phyloP scores from a whole-genome alignment of 2,797 vertebrate genomes.

The Trachops cirrhosus region DNA sequence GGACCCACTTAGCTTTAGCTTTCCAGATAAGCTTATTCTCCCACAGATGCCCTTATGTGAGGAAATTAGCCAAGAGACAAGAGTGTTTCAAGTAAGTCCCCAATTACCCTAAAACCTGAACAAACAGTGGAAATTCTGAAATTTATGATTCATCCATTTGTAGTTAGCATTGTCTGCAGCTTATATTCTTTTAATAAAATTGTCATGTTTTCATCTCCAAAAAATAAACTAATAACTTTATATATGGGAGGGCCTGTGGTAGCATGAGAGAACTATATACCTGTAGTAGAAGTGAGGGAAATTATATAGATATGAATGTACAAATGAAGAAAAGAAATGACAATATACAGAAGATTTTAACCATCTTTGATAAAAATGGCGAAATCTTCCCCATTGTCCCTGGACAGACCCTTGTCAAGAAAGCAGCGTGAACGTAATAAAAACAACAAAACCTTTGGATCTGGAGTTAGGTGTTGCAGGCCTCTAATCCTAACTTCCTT shows the following conservation, averaged over 20 bases:
- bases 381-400: background rate
- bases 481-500: background rate
- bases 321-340: background rate
- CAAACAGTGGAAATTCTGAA: background rate
- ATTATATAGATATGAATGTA: background rate
- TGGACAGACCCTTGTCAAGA: background rate
- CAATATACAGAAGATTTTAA: background rate
- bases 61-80: background rate
- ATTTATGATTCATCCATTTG: slow-evolving; percentile 1
- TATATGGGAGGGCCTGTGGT: background rate
- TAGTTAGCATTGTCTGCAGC: background rate
- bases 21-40: background rate
- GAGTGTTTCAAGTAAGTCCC: background rate
- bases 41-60: background rate
- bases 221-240: slow-evolving; percentile 11
- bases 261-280: background rate
- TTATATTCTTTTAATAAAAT: background rate
- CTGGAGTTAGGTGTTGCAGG: background rate
- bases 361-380: background rate
- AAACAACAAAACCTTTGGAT: background rate
- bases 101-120: background rate
- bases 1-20: background rate
- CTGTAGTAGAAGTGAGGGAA: background rate
- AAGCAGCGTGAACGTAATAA: background rate
- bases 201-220: background rate